Evolutionary conservation across 2,888 invertebrate genomes (phyloP), one percentile per base, ranked within the genome.

Genomic region (Synergus gifuensis): DNA sequence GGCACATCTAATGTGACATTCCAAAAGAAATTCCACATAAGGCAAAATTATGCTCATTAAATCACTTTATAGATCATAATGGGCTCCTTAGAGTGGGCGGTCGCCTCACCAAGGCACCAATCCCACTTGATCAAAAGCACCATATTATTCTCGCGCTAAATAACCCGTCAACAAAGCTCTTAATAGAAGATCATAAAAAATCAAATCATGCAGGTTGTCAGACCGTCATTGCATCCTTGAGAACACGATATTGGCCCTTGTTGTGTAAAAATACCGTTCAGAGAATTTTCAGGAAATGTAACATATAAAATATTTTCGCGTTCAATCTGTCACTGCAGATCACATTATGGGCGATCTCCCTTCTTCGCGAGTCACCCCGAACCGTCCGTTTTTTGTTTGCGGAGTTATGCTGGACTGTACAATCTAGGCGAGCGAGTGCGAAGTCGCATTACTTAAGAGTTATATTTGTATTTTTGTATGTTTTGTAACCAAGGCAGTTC

Each of bases 81-180:
- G 66, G 66, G 16, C 54, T 87, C 16, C n/a, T 88, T 14, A 81
- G 88, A 4, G 87, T 88, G 16, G 87, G 88, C 3, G 89, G 88
- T 11, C 78, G 89, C n/a, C 76, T 88, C 42, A 66, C 81, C 58
- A 79, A 86, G n/a, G 82, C 86, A 8, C 46, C 80, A 14, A 18
- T 88, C 9, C 11, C 82, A 0, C 82, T 77, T 66, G 73, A 82
- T 42, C 64, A 80, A 22, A 81, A 81, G 54, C 85, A 88, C 79
- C 86, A 86, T 14, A 7, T 54, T 2, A 54, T n/a, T n/a, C 14
- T 54, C 1, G 14, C 14, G 14, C 54, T 7, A 54, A 4, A 54
- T 1, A 54, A 54, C 3, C n/a, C 54, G 4, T n/a, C 16, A 14
- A 54, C n/a, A 54, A 54, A 3, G 14, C 54, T 54, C 16, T 7